A percentile compares a stretch with the other conserved stretches of the same genome.
Conservation (phyloP, 2,797 vertebrate genomes). For the Coregonus sp. region DNA sequence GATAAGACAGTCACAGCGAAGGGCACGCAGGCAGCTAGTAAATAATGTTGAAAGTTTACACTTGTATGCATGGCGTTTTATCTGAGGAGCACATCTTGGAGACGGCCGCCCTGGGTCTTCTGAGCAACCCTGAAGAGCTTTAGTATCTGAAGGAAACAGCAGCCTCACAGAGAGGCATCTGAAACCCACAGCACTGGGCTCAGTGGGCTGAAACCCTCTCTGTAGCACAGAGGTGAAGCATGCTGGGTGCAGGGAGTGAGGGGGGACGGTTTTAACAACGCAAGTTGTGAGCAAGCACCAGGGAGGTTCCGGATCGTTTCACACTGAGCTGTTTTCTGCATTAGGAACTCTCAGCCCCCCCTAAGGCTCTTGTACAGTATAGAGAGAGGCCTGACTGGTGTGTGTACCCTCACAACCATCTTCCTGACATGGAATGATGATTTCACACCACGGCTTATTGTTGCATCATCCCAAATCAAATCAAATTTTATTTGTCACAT, state of each 20-base stretch:
- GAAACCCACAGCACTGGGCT: conserved; percentile 23
- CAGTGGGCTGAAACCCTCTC: no score
- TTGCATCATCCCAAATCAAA: background rate
- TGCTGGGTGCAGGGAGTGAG: conserved; percentile 5
- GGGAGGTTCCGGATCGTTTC: conserved; percentile 34
- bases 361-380: conserved; percentile 33
- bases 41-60: conserved; percentile 70
- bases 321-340: conserved; percentile 47
- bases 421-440: background rate
- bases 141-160: conserved; percentile 71
- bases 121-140: conserved; percentile 52
- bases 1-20: conserved; percentile 32
- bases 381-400: conserved; percentile 3
- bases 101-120: conserved; percentile 49
- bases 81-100: conserved; percentile 68
- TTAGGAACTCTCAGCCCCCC: conserved; percentile 16
- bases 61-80: conserved; percentile 68
- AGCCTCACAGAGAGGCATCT: conserved; percentile 47
- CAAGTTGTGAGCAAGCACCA: conserved; percentile 35
- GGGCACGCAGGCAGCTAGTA: conserved; percentile 36
- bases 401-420: background rate
- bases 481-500: no score
- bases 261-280: conserved; percentile 34
- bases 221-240: conserved; percentile 25
- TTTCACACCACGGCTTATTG: background rate